These are phyloP conservation scores for Drosophila pseudoananassae DNA, from an alignment of 1,140 invertebrate genomes.

Conservation along the genomic window DNA sequence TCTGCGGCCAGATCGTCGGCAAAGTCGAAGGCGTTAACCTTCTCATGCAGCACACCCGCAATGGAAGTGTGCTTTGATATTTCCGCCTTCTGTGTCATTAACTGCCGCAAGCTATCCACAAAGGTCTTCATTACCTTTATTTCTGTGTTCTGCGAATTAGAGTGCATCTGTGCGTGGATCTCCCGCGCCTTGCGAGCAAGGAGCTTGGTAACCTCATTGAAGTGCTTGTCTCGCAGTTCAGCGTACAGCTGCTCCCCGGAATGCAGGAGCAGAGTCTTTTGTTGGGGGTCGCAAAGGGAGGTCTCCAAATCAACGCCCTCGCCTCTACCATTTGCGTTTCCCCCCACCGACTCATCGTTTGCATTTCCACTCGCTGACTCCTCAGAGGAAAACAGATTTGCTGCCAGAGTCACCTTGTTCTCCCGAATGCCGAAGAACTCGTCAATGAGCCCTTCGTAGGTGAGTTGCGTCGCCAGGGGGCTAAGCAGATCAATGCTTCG, in stretches of 20 bases:
- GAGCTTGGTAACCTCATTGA: constrained; percentile 94
- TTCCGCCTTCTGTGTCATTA: constrained; percentile 94
- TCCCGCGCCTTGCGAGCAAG: constrained; percentile 94
- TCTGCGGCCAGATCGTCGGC: constrained; percentile 87
- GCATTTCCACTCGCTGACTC: constrained; percentile 84
- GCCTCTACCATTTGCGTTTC: constrained; percentile 57
- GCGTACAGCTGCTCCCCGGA: constrained; percentile 95
- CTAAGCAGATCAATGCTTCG: constrained; percentile 96
- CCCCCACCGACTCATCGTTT: constrained; percentile 64
- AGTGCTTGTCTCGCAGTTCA: constrained; percentile 96
- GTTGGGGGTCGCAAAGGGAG: constrained; percentile 85
- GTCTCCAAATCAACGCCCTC: constrained; percentile 18
- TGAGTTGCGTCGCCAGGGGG: constrained; percentile 96
- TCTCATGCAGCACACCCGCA: constrained; percentile 87
- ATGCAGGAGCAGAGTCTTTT: constrained; percentile 94
- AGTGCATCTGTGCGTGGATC: constrained; percentile 94
- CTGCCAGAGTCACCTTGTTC: constrained; percentile 92
- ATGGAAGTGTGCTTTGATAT: constrained; percentile 89
- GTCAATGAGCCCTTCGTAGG: constrained; percentile 98
- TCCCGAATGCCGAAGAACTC: constrained; percentile 86
- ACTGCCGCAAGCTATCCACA: constrained; percentile 92
- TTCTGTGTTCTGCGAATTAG: constrained; percentile 93
- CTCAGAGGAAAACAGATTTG: constrained; percentile 90
- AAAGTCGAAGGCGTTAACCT: constrained; percentile 85
- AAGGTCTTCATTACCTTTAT: constrained; percentile 97